Conservation (phyloP, 2,113 vertebrate species). For the Nipponia nippon region DNA sequence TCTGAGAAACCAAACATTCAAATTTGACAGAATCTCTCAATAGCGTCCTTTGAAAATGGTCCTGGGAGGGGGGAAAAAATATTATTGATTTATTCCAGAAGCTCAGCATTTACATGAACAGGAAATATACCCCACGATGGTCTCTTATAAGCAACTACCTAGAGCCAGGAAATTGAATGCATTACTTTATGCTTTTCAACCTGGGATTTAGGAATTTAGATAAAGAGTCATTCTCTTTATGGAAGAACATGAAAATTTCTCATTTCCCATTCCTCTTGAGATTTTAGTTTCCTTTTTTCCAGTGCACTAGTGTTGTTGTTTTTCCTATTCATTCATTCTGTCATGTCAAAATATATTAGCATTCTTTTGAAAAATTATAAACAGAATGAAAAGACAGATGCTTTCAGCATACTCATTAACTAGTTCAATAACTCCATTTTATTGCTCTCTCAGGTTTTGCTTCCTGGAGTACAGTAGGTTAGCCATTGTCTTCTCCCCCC, state of each 20-base stretch:
- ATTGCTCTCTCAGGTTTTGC: neutral
- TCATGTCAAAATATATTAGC: neutral
- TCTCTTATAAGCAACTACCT: neutral
- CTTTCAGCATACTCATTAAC: neutral
- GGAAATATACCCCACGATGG: neutral
- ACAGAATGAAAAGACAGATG: neutral
- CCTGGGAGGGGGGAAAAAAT: neutral
- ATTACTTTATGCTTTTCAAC: conserved; percentile 3
- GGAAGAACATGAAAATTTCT: neutral
- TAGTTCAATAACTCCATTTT: neutral
- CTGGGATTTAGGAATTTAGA: neutral
- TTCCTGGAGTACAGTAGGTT: neutral
- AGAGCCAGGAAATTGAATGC: neutral
- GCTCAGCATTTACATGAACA: conserved; percentile 28
- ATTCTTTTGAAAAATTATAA: neutral
- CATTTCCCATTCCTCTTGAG: neutral
- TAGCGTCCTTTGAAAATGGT: neutral
- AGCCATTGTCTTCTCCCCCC: neutral
- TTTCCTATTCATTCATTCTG: neutral
- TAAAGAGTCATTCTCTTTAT: neutral
- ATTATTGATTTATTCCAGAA: neutral
- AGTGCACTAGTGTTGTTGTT: neutral
- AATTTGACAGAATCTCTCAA: conserved; percentile 10
- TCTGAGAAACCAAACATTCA: neutral
- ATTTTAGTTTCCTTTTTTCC: neutral